Evolutionary conservation across 2,113 vertebrate genomes (phyloP).

Genomic region (Brachirus orientalis): DNA sequence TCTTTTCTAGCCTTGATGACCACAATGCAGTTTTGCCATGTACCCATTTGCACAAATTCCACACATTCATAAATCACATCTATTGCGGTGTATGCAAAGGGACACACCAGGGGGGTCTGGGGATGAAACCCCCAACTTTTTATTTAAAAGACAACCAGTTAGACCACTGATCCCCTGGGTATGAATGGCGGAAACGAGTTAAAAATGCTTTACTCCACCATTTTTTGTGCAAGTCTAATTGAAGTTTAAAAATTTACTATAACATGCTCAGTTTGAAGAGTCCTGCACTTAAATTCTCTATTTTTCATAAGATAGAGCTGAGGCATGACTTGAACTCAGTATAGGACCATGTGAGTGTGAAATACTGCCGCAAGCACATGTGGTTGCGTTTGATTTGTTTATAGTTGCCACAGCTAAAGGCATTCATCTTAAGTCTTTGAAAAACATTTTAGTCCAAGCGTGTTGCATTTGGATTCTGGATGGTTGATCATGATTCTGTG

Average conservation of each 20-base stretch:
- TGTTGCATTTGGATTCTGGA: constrained; percentile 7
- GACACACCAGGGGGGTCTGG: too few species aligned
- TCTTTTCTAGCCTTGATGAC: too few species aligned
- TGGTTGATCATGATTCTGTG: constrained; percentile 14
- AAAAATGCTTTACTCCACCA: background rate
- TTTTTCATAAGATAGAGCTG: constrained; percentile 30
- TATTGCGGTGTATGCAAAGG: too few species aligned
- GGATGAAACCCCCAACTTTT: background rate
- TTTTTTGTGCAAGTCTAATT: background rate
- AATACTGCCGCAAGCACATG: constrained; percentile 13
- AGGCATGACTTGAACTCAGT: background rate
- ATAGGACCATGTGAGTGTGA: constrained; percentile 13
- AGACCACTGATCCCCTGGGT: background rate
- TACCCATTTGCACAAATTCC: too few species aligned
- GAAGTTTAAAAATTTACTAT: constrained; percentile 41
- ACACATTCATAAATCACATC: too few species aligned
- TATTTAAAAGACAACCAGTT: background rate
- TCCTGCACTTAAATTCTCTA: constrained; percentile 24
- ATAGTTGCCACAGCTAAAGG: constrained; percentile 4
- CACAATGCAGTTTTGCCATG: too few species aligned
- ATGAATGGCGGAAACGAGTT: background rate
- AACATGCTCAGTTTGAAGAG: constrained; percentile 7
- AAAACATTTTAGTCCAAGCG: constrained; percentile 1
- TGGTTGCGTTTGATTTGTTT: constrained; percentile 38
- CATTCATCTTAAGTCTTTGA: constrained; percentile 20